Base-by-base conservation (phyloP, 2,113 vertebrate species). In the Labrus mixtus region DNA sequence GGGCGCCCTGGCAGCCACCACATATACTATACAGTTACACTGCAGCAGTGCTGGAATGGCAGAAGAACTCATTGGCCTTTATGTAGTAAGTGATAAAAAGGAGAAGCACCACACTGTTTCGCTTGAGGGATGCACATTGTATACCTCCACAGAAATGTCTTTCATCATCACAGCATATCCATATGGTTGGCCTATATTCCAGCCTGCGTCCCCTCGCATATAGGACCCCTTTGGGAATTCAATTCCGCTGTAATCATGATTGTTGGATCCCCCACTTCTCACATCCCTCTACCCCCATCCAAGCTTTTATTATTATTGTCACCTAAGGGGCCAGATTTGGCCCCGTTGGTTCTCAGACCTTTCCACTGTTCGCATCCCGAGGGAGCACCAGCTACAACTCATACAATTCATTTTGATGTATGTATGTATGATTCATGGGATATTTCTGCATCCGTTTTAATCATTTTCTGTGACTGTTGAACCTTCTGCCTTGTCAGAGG, bases 121-220 rank as follows among this genome's bases (percentile, higher is more conserved):
- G 73, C 86, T 89, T 41, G 70, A 86, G 76, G 82, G 84, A 81
- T 76, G 71, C 53, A 65, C 60, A 43, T 50, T 51, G 59, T 75
- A 50, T 62, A 68, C 66, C 72, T 76, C 59, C 12, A 22, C 53
- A 59, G 82, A 64, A 55, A 69, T 50, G 76, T 62, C 70, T 87
- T 84, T 83, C 73, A 80, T 89, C 83, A 85, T 78, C 57, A 37
- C 81, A 37, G 65, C 79, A 68, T 69, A 82, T 90, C 87, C 90
- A 82, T 87, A 90, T 84, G 86, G 81, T 78, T 73, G 81, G 79
- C 85, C 79, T 86, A 83, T 71, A 85, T 87, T 78, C 77, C 61
- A 73, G 76, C 75, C 55, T 43, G 65, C 10, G 37, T 76, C 68
- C 82, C 68, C 68, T 83, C 68, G 80, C 82, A 85, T 79, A 45